phyloP scores from a whole-genome alignment of 1,140 invertebrate genomes.

The Nymphalis io region DNA sequence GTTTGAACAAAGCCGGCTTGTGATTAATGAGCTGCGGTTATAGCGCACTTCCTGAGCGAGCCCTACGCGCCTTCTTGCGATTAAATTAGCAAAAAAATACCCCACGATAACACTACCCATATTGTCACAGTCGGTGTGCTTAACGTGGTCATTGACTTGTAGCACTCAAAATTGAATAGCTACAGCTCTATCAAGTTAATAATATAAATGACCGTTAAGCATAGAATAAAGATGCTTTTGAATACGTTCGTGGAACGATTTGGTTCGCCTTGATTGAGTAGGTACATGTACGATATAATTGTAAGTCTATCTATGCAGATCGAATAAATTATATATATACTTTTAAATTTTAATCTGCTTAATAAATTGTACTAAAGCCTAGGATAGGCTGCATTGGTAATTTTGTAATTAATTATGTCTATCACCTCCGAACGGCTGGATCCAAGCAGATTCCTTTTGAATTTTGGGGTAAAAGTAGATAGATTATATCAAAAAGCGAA shows the following conservation, averaged over 20 bases:
- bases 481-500: no score
- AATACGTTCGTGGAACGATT: not conserved
- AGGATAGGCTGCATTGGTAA: no score
- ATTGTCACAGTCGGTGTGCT: constrained; percentile 40
- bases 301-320: no score
- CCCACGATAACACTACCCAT: constrained; percentile 44
- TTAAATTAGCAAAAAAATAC: constrained; percentile 49
- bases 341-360: no score
- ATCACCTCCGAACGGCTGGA: no score
- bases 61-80: constrained; percentile 27
- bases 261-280: constrained; percentile 2
- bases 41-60: constrained; percentile 60
- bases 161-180: constrained; percentile 36
- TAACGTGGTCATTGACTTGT: constrained; percentile 52
- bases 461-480: no score
- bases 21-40: constrained; percentile 60
- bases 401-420: no score
- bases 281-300: no score
- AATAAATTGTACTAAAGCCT: no score
- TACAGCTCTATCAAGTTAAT: constrained; percentile 9
- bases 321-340: no score
- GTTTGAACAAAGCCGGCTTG: constrained; percentile 51
- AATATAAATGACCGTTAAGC: constrained; percentile 9
- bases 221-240: not conserved
- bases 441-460: no score